Conservation (phyloP, 2,797 vertebrate genomes). For the Masticophis lateralis region DNA sequence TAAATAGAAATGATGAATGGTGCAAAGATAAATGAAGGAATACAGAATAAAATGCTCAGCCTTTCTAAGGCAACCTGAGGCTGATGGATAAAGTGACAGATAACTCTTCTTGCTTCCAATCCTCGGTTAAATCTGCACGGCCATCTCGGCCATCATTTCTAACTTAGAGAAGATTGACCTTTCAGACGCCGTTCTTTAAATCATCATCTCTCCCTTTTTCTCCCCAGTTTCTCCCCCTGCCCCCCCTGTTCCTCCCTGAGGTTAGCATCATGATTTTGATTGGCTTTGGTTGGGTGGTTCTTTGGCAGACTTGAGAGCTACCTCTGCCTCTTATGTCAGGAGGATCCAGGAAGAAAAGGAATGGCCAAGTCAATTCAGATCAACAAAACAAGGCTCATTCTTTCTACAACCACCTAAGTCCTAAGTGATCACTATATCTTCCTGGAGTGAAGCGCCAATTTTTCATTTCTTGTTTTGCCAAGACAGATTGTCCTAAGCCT, state of each 20-base stretch:
- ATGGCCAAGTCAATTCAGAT: conserved; percentile 65
- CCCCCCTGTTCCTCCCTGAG: not conserved
- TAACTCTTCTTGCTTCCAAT: conserved; percentile 6
- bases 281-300: conserved; percentile 71
- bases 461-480: conserved; percentile 63
- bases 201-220: not conserved
- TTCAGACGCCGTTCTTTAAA: not conserved
- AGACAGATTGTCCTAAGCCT: conserved; percentile 53
- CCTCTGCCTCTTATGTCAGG: conserved; percentile 79
- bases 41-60: not conserved
- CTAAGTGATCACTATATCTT: conserved; percentile 60
- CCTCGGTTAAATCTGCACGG: not conserved
- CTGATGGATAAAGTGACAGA: conserved; percentile 10
- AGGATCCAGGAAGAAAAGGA: conserved; percentile 79
- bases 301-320: conserved; percentile 75
- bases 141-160: not conserved
- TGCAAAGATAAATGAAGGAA: not conserved
- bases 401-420: conserved; percentile 53
- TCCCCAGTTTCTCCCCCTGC: not conserved
- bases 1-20: not conserved
- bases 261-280: conserved; percentile 66
- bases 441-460: conserved; percentile 56
- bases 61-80: not conserved
- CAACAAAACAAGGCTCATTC: conserved; percentile 56
- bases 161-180: not conserved